Evolutionary conservation across 1,140 invertebrate genomes (phyloP).

Genomic region (Tetraneura akinire): DNA sequence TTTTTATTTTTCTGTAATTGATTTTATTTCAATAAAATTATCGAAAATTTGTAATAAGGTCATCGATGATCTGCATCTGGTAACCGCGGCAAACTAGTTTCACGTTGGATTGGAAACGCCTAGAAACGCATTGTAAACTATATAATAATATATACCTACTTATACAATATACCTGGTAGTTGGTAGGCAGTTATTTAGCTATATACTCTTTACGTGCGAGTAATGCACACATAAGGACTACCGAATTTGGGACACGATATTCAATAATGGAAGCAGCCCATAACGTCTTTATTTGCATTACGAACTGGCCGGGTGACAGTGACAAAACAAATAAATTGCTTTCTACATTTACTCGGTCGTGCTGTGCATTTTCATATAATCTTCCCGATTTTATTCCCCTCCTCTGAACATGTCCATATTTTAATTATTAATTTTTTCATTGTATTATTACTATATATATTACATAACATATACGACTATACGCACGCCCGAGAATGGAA

Average conservation of each 20-base stretch:
- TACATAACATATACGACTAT: no score
- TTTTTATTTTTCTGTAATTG: no score
- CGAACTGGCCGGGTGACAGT: neutral
- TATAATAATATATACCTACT: no score
- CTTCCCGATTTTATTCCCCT: no score
- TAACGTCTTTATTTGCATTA: neutral
- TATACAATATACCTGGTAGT: no score
- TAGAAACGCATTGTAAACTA: conserved; percentile 42
- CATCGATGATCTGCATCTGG: neutral
- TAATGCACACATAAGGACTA: conserved; percentile 28
- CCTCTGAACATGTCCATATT: no score
- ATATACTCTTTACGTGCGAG: neutral
- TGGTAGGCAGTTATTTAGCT: no score
- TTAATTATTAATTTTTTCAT: no score
- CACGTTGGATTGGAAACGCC: conserved; percentile 35
- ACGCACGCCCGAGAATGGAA: no score
- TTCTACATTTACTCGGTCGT: neutral
- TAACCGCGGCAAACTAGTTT: conserved; percentile 30
- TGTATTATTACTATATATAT: no score
- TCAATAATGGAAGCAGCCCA: neutral
- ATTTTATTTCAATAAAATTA: no score
- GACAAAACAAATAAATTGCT: conserved; percentile 17
- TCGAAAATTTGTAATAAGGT: conserved; percentile 37
- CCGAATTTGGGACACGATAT: conserved; percentile 26
- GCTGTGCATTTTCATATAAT: no score